Evolutionary conservation across 2,113 vertebrate species (phyloP).

Genomic region (Ariopsis seemanni): DNA sequence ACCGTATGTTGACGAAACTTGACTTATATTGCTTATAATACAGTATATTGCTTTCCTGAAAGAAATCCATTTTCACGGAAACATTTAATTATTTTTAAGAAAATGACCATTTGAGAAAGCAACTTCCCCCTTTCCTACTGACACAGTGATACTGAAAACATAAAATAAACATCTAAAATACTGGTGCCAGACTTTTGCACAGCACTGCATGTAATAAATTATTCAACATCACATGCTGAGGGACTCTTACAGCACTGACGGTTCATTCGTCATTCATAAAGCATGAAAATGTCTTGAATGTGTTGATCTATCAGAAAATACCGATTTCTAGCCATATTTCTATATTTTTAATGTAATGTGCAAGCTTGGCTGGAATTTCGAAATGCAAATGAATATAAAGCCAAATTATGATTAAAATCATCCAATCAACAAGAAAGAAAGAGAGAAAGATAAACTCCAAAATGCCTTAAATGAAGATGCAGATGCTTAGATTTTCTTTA

Average conservation of each 20-base stretch:
- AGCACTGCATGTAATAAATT: not conserved
- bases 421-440: not conserved
- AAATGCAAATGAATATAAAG: not conserved
- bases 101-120: not conserved
- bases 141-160: not conserved
- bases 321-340: not conserved
- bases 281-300: not conserved
- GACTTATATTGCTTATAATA: not conserved
- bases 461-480: not conserved
- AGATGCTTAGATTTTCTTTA: not conserved
- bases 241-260: not conserved
- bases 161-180: not conserved
- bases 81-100: not conserved
- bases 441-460: not conserved
- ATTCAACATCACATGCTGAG: not conserved
- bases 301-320: not conserved
- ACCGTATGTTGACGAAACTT: not conserved
- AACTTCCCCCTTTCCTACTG: not conserved
- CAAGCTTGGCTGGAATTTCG: not conserved
- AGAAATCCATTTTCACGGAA: not conserved
- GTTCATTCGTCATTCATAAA: not conserved
- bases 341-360: not conserved
- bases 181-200: not conserved
- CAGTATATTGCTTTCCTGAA: not conserved
- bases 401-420: not conserved